Evolutionary conservation across 2,113 vertebrate genomes (phyloP).

Genomic region (Cololabis saira): DNA sequence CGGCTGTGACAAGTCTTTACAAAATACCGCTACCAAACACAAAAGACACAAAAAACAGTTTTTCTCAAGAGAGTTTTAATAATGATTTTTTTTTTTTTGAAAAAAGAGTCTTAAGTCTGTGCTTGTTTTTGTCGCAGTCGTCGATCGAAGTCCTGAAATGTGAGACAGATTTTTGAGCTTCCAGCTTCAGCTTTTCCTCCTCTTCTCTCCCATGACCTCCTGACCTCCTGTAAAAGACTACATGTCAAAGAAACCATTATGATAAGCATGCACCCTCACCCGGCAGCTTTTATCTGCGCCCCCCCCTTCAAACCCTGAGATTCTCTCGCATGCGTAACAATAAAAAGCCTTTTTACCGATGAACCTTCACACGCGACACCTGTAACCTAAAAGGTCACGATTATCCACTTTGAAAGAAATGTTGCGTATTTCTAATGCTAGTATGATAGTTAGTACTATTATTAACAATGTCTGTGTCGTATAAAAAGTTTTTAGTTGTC

Average conservation of each 20-base stretch:
- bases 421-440: conserved; percentile 4
- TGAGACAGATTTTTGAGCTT: conserved; percentile 47
- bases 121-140: conserved; percentile 12
- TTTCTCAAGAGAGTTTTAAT: too few species aligned
- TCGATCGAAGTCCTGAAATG: conserved; percentile 42
- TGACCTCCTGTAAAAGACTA: conserved; percentile 64
- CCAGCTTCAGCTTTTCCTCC: conserved; percentile 32
- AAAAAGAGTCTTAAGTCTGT: conserved; percentile 25
- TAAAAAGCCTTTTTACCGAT: conserved; percentile 35
- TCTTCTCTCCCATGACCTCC: conserved; percentile 68
- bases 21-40: conserved; percentile 19
- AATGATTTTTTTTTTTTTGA: neutral
- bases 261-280: conserved; percentile 48
- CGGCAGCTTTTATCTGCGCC: conserved; percentile 48
- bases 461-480: conserved; percentile 2
- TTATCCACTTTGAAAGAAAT: conserved; percentile 34
- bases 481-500: conserved; percentile 24
- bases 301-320: conserved; percentile 7
- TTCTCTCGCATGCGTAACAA: conserved; percentile 45
- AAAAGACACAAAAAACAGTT: too few species aligned
- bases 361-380: conserved; percentile 62
- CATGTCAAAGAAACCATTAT: conserved; percentile 68
- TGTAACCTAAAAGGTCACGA: conserved; percentile 67
- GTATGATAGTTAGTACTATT: conserved; percentile 6
- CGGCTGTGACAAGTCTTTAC: neutral